Base-by-base conservation (phyloP, 1,140 invertebrate genomes). In the Neocloeon triangulifer region DNA sequence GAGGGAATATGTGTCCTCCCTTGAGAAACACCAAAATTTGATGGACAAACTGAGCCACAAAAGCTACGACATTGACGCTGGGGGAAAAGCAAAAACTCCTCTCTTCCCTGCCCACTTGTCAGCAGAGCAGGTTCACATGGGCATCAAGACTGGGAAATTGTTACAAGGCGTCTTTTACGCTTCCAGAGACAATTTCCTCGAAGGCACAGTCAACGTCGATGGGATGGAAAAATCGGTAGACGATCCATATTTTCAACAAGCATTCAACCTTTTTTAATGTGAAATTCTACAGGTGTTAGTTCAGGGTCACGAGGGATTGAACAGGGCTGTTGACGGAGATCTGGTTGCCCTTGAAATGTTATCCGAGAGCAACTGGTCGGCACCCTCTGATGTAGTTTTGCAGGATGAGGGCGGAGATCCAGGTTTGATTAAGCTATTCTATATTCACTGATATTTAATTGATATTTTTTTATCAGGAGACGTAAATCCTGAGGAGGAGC, bases 321-420 rank as follows among this genome's bases (percentile, higher is more conserved):
- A 99, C 55, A 62, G 95, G 33, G 84, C 88, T n/a, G 73, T 97
- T 3, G 80, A 98, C 55, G 89, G 86, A 17, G 95, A 99, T 53
- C 59, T 74, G 35, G 91, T 99, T 9, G 92, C 85, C 8, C 54
- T 98, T 34, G 70, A 95, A 55, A 53, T 99, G 12, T 61, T 98
- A 16, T 79, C 86, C 2, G 66, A 96, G 58, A 62, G 67, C 26
- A 58, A 96, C 45, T 99, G 95, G 94, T 71, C 73, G 30, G 56
- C 68, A 19, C 74, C 88, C 13, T 78, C 78, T 53, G 47, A 59
- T 15, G 71, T 91, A 40, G 69, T 91, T 30, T 51, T 89, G 13
- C 61, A 74, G 48, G 81, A 85, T 45, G 66, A 73, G 33, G 64
- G 64, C 22, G 52, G 54, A 21, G 73, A 73, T 46, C 62, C 62